These are phyloP conservation scores for Zelleria hepariella DNA, from an alignment of 2,888 invertebrate genomes.

Conservation along the genomic window DNA sequence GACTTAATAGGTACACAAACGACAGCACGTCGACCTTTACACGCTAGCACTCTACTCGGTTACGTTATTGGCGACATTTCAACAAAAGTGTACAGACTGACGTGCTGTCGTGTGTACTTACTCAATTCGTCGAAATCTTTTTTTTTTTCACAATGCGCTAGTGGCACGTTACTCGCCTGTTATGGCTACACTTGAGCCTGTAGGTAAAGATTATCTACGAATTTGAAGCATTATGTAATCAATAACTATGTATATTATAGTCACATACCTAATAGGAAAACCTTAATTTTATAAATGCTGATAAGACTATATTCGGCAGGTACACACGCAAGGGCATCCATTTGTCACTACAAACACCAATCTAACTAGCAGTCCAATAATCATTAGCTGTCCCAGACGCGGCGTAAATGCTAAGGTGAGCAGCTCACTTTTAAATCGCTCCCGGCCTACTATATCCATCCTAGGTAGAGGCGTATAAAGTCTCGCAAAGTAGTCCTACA, in stretches of 20 bases:
- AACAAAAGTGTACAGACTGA: no score
- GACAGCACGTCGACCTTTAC: no score
- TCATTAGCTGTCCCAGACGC: neutral
- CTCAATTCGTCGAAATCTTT: no score
- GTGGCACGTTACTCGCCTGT: neutral
- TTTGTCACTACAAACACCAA: neutral
- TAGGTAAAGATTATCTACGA: neutral
- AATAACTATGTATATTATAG: neutral
- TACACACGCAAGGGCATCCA: neutral
- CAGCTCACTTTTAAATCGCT: conserved; percentile 6
- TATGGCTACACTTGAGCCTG: neutral
- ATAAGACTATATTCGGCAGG: neutral
- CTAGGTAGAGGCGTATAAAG: neutral
- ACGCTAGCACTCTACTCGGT: no score
- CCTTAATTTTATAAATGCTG: no score
- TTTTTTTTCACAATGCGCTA: neutral
- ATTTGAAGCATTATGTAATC: neutral
- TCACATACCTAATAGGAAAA: neutral
- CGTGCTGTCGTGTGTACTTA: no score
- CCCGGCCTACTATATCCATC: neutral
- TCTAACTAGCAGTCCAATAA: neutral
- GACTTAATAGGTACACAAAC: no score
- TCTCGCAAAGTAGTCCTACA: no score
- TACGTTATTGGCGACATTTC: no score
- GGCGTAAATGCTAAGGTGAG: conserved; percentile 16